These are phyloP conservation scores for Pipistrellus nathusii DNA, from an alignment of 2,797 vertebrate genomes.

Conservation along the genomic window DNA sequence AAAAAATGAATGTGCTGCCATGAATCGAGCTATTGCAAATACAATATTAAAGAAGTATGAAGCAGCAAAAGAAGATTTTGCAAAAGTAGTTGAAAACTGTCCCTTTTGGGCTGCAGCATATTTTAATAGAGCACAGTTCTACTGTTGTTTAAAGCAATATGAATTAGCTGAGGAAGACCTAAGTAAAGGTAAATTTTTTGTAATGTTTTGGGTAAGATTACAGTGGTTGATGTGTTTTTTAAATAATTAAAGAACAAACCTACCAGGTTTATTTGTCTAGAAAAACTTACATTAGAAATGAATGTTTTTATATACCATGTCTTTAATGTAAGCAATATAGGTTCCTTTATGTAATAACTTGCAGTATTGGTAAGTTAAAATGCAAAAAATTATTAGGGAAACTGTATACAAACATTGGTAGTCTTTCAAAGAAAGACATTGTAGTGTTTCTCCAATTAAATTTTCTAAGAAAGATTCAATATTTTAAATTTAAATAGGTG, in stretches of 20 bases:
- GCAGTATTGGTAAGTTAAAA: not conserved
- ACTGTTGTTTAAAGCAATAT: conserved; percentile 86
- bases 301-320: not conserved
- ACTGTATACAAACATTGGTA: not conserved
- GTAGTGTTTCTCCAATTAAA: not conserved
- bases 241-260: conserved; percentile 6
- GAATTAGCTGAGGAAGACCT: conserved; percentile 86
- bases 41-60: conserved; percentile 85
- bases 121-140: conserved; percentile 89
- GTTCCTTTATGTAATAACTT: conserved; percentile 32
- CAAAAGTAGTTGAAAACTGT: conserved; percentile 83
- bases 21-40: conserved; percentile 89
- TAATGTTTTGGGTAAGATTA: conserved; percentile 27
- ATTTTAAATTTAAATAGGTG: conserved; percentile 25
- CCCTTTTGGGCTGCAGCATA: conserved; percentile 86
- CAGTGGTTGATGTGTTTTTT: conserved; percentile 38
- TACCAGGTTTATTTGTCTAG: not conserved
- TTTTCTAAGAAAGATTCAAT: conserved; percentile 22
- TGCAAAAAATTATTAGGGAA: conserved; percentile 38
- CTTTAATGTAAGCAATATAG: not conserved
- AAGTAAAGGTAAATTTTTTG: conserved; percentile 85
- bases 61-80: conserved; percentile 89
- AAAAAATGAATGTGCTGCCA: conserved; percentile 85
- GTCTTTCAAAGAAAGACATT: not conserved
- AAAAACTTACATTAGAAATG: conserved; percentile 50